These are phyloP conservation scores for Spodoptera litura DNA, from an alignment of 1,140 invertebrate species.

Conservation along the genomic window DNA sequence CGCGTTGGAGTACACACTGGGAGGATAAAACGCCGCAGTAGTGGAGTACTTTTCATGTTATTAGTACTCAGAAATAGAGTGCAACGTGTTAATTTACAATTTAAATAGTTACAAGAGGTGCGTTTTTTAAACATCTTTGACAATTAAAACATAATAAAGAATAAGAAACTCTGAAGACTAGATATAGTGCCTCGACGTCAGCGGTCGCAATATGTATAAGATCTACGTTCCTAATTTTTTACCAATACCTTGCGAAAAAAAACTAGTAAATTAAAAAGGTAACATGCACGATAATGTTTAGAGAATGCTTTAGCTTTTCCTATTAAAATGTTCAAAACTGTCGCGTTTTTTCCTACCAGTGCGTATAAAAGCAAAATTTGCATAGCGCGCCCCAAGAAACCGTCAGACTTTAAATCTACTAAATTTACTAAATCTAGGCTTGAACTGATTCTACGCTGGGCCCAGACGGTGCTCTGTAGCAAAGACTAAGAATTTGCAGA, in stretches of 20 bases:
- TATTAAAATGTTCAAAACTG: constrained; percentile 22
- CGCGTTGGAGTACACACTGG: constrained; percentile 57
- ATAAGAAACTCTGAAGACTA: no score
- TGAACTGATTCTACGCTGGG: constrained; percentile 70
- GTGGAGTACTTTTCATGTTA: neutral
- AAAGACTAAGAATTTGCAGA: constrained; percentile 57
- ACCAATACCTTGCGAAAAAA: no score
- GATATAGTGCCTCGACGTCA: no score
- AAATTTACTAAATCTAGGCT: constrained; percentile 82
- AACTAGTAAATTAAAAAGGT: no score
- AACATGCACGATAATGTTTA: no score
- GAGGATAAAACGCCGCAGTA: constrained; percentile 52
- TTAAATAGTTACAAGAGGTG: no score
- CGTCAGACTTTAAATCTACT: constrained; percentile 80
- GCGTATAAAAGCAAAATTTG: constrained; percentile 66
- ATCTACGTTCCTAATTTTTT: no score
- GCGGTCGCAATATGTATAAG: no score
- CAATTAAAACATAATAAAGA: no score
- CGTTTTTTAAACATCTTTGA: neutral
- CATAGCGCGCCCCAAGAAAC: constrained; percentile 75
- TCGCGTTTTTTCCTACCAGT: constrained; percentile 54
- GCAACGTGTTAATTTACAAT: no score
- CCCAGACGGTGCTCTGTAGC: constrained; percentile 60
- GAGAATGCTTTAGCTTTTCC: no score
- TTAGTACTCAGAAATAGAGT: no score